A percentile compares a stretch with the other conserved stretches of the same genome.
Evolutionary conservation across 2,797 vertebrate genomes (phyloP).

Genomic region (Agapornis canus): DNA sequence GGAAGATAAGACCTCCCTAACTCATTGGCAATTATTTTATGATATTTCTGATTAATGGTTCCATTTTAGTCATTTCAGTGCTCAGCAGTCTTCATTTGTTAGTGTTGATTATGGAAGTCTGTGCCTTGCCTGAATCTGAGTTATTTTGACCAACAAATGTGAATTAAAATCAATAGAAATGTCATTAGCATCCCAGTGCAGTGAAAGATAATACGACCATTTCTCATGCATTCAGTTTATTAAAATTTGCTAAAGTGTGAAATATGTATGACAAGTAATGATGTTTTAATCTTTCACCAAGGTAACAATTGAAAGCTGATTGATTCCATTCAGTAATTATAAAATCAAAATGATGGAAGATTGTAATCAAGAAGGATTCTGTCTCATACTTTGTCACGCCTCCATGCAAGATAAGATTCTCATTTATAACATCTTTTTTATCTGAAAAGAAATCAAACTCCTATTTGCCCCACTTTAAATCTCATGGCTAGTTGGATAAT

Average conservation of each 20-base stretch:
- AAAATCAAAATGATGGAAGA: slow-evolving; percentile 83
- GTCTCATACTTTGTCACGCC: slow-evolving; percentile 71
- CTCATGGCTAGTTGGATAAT: slow-evolving; percentile 38
- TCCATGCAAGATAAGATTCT: slow-evolving; percentile 74
- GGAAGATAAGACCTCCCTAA: slow-evolving; percentile 54
- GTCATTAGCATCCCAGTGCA: slow-evolving; percentile 74
- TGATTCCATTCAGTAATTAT: slow-evolving; percentile 83
- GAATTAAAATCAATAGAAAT: slow-evolving; percentile 82
- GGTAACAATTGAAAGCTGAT: slow-evolving; percentile 83
- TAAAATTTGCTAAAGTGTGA: slow-evolving; percentile 82
- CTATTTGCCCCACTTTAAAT: slow-evolving; percentile 70
- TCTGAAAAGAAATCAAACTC: slow-evolving; percentile 77
- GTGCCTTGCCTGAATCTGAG: slow-evolving; percentile 67
- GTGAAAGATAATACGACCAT: slow-evolving; percentile 75
- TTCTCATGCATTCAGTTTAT: slow-evolving; percentile 81
- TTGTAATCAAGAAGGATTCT: slow-evolving; percentile 80
- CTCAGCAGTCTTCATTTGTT: slow-evolving; percentile 75
- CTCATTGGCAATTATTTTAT: slow-evolving; percentile 71
- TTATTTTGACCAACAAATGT: slow-evolving; percentile 74
- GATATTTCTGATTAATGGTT: slow-evolving; percentile 75
- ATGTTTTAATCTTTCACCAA: slow-evolving; percentile 81
- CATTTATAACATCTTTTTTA: slow-evolving; percentile 76
- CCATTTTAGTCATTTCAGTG: slow-evolving; percentile 70
- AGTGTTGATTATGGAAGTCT: slow-evolving; percentile 68
- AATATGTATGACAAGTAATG: slow-evolving; percentile 79